A percentile compares a stretch with the other conserved stretches of the same genome.
Evolutionary conservation across 1,140 invertebrate genomes (phyloP).

Genomic region (Monomorium pharaonis): DNA sequence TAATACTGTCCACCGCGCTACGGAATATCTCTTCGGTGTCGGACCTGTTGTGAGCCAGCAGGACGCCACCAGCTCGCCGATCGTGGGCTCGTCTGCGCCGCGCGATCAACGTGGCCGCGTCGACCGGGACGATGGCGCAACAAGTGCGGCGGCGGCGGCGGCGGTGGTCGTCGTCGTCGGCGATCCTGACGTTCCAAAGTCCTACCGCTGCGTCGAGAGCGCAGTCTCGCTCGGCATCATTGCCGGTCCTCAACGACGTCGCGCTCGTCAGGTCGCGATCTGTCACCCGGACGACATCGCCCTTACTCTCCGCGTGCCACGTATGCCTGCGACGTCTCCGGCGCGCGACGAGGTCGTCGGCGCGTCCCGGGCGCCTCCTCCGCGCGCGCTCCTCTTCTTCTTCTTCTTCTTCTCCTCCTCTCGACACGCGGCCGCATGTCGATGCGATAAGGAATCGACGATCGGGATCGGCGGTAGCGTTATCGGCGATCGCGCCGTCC

Average conservation of each 20-base stretch:
- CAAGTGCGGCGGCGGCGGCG: slow-evolving; percentile 25
- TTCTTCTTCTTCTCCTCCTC: too few relatives aligned
- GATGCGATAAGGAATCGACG: background rate
- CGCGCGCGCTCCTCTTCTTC: background rate
- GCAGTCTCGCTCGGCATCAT: background rate
- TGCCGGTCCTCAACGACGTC: background rate
- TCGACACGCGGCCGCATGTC: background rate
- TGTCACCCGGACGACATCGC: background rate
- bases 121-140: slow-evolving; percentile 29
- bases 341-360: background rate
- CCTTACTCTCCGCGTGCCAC: background rate
- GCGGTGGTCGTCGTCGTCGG: slow-evolving; percentile 30
- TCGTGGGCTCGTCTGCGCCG: background rate
- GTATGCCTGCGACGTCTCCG: slow-evolving; percentile 29
- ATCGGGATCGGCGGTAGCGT: slow-evolving; percentile 33
- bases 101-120: slow-evolving; percentile 12
- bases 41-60: background rate
- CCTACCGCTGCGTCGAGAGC: background rate
- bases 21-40: background rate
- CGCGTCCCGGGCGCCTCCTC: background rate
- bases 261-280: background rate
- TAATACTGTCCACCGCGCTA: background rate
- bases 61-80: background rate
- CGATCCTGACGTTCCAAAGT: background rate
- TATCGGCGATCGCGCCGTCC: slow-evolving; percentile 27